Conservation (phyloP, 2,797 vertebrate genomes). For the Muscicapa comitata region DNA sequence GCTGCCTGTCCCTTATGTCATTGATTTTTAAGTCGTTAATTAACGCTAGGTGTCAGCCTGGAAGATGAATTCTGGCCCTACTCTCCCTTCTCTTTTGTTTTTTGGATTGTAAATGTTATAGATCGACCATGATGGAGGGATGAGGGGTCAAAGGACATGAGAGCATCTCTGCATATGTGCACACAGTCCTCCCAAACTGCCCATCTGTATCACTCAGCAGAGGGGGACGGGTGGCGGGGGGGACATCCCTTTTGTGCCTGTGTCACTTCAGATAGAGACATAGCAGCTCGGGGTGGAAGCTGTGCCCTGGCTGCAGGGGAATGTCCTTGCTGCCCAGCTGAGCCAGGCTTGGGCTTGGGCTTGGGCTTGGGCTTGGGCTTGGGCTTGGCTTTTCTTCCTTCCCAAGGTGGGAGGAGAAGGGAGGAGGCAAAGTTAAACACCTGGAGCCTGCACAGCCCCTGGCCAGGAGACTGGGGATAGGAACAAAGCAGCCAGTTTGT, state of each 20-base stretch:
- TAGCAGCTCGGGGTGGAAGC: background rate
- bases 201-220: conserved; percentile 38
- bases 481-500: background rate
- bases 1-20: conserved; percentile 79
- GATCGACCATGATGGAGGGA: conserved; percentile 79
- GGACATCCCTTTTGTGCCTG: conserved; percentile 24
- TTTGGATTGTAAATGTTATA: conserved; percentile 82
- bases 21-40: conserved; percentile 84
- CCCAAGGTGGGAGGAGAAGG: background rate
- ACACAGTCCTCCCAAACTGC: conserved; percentile 19
- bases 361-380: rapidly evolving
- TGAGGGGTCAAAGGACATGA: conserved; percentile 71
- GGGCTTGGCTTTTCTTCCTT: background rate
- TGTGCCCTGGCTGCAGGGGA: background rate
- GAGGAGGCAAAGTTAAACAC: background rate
- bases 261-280: conserved; percentile 41
- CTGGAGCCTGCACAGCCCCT: background rate
- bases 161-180: conserved; percentile 65
- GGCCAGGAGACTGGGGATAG: background rate
- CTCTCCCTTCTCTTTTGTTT: conserved; percentile 73
- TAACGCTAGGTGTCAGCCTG: conserved; percentile 80
- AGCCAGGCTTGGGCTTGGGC: background rate
- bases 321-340: background rate
- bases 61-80: conserved; percentile 79
- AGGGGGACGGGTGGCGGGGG: background rate